A percentile compares a stretch with the other conserved stretches of the same genome.
These are phyloP conservation scores for Lochmaea crataegi DNA, from an alignment of 2,888 invertebrate genomes.

Conservation along the genomic window DNA sequence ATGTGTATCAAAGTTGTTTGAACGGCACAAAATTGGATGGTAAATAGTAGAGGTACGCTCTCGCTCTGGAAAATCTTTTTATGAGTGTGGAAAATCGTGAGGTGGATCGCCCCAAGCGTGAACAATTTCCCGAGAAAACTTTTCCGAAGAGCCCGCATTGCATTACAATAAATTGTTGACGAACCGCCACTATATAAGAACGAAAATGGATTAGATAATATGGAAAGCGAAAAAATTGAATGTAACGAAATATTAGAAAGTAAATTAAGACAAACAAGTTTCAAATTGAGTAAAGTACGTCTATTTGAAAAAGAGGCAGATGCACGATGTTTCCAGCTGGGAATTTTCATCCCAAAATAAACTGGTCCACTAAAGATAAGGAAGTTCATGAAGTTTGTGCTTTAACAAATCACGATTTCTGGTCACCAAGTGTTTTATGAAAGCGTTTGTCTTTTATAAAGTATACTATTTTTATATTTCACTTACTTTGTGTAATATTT, in stretches of 20 bases:
- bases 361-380: too few relatives aligned
- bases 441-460: too few relatives aligned
- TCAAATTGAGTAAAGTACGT: neutral
- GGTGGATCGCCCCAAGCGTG: conserved; percentile 36
- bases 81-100: conserved; percentile 36
- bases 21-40: conserved; percentile 35
- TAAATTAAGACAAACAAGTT: neutral
- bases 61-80: conserved; percentile 33
- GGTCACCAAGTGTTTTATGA: too few relatives aligned
- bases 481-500: too few relatives aligned
- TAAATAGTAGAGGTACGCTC: conserved; percentile 29
- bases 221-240: conserved; percentile 23
- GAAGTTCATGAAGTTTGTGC: too few relatives aligned
- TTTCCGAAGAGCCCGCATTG: conserved; percentile 38
- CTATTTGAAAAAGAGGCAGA: too few relatives aligned
- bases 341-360: too few relatives aligned
- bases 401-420: too few relatives aligned
- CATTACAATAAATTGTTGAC: conserved; percentile 46
- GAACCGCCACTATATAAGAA: conserved; percentile 41
- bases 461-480: too few relatives aligned
- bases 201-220: conserved; percentile 35
- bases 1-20: conserved; percentile 33
- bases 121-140: conserved; percentile 37
- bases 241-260: neutral
- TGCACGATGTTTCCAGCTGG: too few relatives aligned